phyloP scores from a whole-genome alignment of 2,113 vertebrate genomes.

The Grantiella picta region DNA sequence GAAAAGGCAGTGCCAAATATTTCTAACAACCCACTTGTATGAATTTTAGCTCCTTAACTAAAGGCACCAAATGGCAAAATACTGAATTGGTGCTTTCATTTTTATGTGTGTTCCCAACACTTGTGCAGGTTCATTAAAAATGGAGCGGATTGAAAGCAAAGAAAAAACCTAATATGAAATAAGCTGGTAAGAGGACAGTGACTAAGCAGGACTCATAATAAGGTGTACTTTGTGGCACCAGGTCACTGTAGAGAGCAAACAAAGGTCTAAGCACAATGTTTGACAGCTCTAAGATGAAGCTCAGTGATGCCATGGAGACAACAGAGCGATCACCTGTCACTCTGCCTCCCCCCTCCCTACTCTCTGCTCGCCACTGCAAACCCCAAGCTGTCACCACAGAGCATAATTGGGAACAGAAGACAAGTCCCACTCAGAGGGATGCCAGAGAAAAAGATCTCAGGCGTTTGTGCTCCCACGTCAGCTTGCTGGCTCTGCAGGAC shows the following conservation, averaged over 20 bases:
- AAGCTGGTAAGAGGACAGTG: not conserved
- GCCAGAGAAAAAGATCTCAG: not conserved
- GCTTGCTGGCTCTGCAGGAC: not conserved
- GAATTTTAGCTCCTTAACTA: not conserved
- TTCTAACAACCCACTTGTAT: not conserved
- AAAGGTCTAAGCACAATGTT: not conserved
- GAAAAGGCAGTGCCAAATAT: not conserved
- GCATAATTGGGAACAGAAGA: not conserved
- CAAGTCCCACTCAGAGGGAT: not conserved
- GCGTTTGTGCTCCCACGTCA: not conserved
- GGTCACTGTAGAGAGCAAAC: not conserved
- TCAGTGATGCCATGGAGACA: conserved; percentile 42
- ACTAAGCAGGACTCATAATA: not conserved
- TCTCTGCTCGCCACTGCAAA: not conserved
- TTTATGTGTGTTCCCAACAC: not conserved
- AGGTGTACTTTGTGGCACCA: not conserved
- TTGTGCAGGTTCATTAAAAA: not conserved
- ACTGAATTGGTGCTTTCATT: not conserved
- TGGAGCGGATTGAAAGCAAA: not conserved
- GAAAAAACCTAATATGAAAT: not conserved
- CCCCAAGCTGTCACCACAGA: not conserved
- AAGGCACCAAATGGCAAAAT: not conserved
- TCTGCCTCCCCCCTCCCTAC: not conserved
- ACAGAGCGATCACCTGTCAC: conserved; percentile 8
- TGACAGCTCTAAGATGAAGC: not conserved